Conservation (phyloP, 2,797 vertebrate species). For the Spatula versicolor region DNA sequence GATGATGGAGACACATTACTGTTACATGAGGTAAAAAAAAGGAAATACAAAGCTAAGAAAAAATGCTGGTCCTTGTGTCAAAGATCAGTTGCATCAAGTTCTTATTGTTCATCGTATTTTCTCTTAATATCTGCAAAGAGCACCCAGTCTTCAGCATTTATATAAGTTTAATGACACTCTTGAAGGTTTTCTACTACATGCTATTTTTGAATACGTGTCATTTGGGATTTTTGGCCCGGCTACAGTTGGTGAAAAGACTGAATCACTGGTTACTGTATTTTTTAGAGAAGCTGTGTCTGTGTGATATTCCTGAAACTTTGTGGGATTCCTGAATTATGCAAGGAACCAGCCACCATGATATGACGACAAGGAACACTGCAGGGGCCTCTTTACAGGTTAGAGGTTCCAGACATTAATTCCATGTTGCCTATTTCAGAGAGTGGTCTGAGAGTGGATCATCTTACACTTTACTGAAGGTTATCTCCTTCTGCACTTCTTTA, state of each 20-base stretch:
- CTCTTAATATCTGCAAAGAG: not conserved
- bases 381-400: not conserved
- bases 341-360: not conserved
- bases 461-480: not conserved
- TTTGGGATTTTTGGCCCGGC: not conserved
- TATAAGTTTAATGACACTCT: not conserved
- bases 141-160: not conserved
- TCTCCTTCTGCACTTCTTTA: not conserved
- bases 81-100: not conserved
- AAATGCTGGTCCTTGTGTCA: not conserved
- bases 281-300: not conserved
- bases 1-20: not conserved
- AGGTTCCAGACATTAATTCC: not conserved
- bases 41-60: not conserved
- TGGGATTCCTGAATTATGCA: not conserved
- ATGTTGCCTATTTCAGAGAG: not conserved
- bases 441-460: not conserved
- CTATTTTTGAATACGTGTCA: not conserved
- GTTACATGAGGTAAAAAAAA: not conserved
- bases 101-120: not conserved
- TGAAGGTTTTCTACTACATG: not conserved
- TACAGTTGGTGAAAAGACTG: not conserved
- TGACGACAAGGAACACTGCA: not conserved
- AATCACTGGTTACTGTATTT: not conserved
- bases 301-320: not conserved